Conservation (phyloP, 2,113 vertebrate species). For the Aegithalos caudatus region DNA sequence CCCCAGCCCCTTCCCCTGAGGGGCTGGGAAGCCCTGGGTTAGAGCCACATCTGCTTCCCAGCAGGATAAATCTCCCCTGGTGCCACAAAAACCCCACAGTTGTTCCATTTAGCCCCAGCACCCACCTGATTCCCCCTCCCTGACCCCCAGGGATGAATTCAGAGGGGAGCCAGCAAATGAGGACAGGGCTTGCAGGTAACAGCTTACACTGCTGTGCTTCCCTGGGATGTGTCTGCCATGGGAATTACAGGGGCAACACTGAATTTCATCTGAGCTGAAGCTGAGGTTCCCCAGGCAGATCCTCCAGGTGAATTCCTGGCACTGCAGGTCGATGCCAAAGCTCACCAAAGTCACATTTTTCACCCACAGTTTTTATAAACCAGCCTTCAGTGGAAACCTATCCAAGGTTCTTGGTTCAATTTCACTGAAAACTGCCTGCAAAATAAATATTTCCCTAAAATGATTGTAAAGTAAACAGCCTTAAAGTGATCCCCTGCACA, state of each 20-base stretch:
- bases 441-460: background rate
- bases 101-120: background rate
- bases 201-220: background rate
- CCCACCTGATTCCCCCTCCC: background rate
- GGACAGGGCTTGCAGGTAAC: background rate
- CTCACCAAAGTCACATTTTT: background rate
- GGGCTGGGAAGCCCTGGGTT: background rate
- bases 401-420: background rate
- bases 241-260: background rate
- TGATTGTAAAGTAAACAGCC: background rate
- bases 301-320: background rate
- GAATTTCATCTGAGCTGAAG: background rate
- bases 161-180: background rate
- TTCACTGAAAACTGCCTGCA: background rate
- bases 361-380: background rate
- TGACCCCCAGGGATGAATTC: background rate
- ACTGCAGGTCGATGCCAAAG: background rate
- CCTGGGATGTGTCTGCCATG: background rate
- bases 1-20: background rate
- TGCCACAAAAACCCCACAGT: fast-evolving
- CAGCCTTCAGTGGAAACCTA: background rate
- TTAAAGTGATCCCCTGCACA: background rate
- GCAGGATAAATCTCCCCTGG: background rate
- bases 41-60: background rate
- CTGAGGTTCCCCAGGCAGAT: background rate